Conservation (phyloP, 2,113 vertebrate genomes). For the Agelaius tricolor region DNA sequence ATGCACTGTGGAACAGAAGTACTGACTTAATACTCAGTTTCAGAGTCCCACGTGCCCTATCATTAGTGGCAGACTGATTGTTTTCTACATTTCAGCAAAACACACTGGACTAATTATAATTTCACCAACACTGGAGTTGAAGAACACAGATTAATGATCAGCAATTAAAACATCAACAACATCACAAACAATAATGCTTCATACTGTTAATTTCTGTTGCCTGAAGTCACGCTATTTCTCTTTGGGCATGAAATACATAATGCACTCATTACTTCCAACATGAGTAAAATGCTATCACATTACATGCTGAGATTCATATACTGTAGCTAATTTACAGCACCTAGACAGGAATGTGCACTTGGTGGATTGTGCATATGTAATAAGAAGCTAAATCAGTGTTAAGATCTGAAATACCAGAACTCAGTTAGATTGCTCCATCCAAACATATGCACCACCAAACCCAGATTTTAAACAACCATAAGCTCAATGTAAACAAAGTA, state of each 20-base stretch:
- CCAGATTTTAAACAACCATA: neutral
- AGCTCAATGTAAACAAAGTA: neutral
- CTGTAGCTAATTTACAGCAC: slow-evolving; percentile 20
- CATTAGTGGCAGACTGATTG: slow-evolving; percentile 64
- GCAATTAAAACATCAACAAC: slow-evolving; percentile 65
- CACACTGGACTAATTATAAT: slow-evolving; percentile 66
- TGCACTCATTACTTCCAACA: slow-evolving; percentile 38
- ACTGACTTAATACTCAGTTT: slow-evolving; percentile 14
- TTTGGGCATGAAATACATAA: slow-evolving; percentile 41
- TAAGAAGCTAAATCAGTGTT: neutral
- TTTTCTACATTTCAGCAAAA: slow-evolving; percentile 57
- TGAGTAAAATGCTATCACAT: slow-evolving; percentile 2
- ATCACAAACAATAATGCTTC: slow-evolving; percentile 66
- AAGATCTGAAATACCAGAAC: neutral
- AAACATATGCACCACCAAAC: neutral
- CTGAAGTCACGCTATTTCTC: slow-evolving; percentile 57
- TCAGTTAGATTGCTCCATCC: neutral
- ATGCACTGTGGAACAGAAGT: neutral
- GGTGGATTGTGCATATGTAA: neutral
- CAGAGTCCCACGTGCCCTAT: slow-evolving; percentile 36
- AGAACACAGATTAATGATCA: slow-evolving; percentile 65
- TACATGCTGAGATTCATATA: slow-evolving; percentile 3
- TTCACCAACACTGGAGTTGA: slow-evolving; percentile 35
- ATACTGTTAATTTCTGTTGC: slow-evolving; percentile 65
- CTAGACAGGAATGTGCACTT: neutral